phyloP scores from a whole-genome alignment of 2,797 vertebrate genomes.

The Hoplostethus mediterraneus region DNA sequence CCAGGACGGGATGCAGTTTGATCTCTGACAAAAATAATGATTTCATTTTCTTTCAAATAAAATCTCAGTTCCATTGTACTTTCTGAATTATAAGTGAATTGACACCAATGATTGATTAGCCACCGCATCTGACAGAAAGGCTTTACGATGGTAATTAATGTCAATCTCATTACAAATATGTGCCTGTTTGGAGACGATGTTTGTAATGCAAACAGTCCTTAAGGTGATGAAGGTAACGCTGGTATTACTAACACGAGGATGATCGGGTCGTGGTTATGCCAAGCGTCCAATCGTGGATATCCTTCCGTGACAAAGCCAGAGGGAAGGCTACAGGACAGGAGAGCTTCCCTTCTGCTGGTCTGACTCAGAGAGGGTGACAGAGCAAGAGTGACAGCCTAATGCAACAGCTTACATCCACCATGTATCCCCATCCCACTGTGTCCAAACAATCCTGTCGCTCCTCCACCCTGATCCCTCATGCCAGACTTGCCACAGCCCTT shows the following conservation, averaged over 20 bases:
- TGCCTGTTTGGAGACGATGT: conserved; percentile 56
- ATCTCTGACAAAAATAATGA: conserved; percentile 13
- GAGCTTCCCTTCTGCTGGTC: conserved; percentile 46
- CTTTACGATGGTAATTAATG: conserved; percentile 38
- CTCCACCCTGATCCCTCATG: conserved; percentile 65
- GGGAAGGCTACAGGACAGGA: conserved; percentile 44
- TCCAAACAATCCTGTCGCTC: conserved; percentile 71
- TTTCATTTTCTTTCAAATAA: neutral
- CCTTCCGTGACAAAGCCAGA: conserved; percentile 35
- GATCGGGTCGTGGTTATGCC: conserved; percentile 33
- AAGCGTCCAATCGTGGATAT: conserved; percentile 35
- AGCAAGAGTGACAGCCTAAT: conserved; percentile 60
- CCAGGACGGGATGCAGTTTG: conserved; percentile 32
- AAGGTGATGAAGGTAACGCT: conserved; percentile 44
- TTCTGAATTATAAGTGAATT: conserved; percentile 26
- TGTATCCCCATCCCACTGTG: conserved; percentile 54
- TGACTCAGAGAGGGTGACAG: conserved; percentile 54
- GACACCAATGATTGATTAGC: conserved; percentile 13
- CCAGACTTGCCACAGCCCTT: conserved; percentile 65
- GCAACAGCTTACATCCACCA: conserved; percentile 66
- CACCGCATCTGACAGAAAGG: conserved; percentile 35
- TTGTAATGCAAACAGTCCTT: conserved; percentile 49
- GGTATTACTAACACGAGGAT: conserved; percentile 52
- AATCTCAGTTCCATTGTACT: neutral
- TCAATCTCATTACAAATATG: conserved; percentile 63